Percentiles rank a stretch among this genome's conserved stretches.
Conservation (phyloP, 2,888 invertebrate genomes). For the Thecophora atra region DNA sequence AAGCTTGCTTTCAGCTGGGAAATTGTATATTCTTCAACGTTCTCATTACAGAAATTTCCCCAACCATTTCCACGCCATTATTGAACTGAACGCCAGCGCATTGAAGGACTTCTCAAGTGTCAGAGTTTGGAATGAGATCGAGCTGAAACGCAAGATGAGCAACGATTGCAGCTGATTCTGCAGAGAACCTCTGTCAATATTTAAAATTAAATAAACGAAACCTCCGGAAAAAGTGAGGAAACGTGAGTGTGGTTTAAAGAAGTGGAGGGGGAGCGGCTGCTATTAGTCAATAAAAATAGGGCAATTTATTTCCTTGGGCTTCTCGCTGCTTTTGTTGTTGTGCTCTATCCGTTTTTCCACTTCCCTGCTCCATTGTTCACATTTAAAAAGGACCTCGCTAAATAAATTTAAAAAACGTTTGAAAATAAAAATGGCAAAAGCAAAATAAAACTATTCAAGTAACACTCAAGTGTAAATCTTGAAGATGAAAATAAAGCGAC, state of each 20-base stretch:
- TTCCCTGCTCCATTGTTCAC: background rate
- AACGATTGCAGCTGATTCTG: background rate
- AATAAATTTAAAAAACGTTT: constrained; percentile 22
- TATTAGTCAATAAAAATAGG: background rate
- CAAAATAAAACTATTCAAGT: background rate
- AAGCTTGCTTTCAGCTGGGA: too few relatives aligned
- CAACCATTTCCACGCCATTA: background rate
- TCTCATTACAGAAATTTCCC: too few relatives aligned
- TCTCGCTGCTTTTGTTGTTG: too few relatives aligned
- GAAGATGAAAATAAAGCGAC: background rate
- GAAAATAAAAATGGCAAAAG: background rate
- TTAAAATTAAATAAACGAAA: constrained; percentile 41
- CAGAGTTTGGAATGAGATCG: background rate
- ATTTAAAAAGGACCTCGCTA: background rate
- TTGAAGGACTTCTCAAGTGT: constrained; percentile 6
- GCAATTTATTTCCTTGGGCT: background rate
- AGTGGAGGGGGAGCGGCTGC: background rate
- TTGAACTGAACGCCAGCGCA: background rate
- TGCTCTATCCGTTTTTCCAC: background rate
- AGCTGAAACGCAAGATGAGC: constrained; percentile 15
- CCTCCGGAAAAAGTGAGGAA: background rate
- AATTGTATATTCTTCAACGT: background rate
- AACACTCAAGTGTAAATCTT: background rate
- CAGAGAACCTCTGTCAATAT: constrained; percentile 32
- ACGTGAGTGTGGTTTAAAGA: too few relatives aligned